Percentiles rank a stretch among this genome's conserved stretches.
Conservation (phyloP, 1,140 invertebrate species). For the Oncopodura yosiiana region DNA sequence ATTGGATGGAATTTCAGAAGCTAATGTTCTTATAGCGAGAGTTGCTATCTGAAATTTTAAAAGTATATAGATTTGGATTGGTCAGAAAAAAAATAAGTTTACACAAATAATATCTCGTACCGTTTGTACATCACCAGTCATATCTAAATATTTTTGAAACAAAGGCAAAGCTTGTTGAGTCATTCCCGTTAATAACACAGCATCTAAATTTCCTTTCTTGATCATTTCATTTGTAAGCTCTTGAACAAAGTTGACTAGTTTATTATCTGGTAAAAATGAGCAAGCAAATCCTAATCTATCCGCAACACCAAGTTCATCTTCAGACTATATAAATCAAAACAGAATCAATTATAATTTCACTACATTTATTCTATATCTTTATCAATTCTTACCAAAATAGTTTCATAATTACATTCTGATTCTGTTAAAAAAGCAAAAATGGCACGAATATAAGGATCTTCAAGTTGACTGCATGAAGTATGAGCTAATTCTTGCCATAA, state of each 20-base stretch:
- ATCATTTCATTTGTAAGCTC: constrained; percentile 57
- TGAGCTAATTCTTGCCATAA: constrained; percentile 73
- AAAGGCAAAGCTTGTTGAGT: constrained; percentile 62
- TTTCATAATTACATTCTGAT: constrained; percentile 64
- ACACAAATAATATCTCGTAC: too few relatives aligned
- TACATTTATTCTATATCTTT: neutral
- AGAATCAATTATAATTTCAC: constrained; percentile 19
- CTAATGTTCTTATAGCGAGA: constrained; percentile 31
- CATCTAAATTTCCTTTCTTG: constrained; percentile 69
- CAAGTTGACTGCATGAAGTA: constrained; percentile 57
- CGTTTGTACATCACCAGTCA: constrained; percentile 85
- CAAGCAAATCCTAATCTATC: constrained; percentile 91
- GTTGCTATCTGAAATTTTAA: too few relatives aligned
- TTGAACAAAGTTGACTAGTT: constrained; percentile 67
- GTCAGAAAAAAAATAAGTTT: too few relatives aligned
- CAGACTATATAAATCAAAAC: constrained; percentile 50
- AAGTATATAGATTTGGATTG: neutral
- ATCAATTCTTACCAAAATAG: constrained; percentile 57
- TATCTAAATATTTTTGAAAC: constrained; percentile 78
- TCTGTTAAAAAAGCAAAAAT: constrained; percentile 85
- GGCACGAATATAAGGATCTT: constrained; percentile 79
- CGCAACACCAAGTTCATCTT: constrained; percentile 67
- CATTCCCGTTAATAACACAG: constrained; percentile 70
- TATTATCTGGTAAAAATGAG: constrained; percentile 70
- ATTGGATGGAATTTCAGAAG: constrained; percentile 27